Conservation (phyloP, 2,888 invertebrate genomes). For the Oxyscelio sp. region DNA sequence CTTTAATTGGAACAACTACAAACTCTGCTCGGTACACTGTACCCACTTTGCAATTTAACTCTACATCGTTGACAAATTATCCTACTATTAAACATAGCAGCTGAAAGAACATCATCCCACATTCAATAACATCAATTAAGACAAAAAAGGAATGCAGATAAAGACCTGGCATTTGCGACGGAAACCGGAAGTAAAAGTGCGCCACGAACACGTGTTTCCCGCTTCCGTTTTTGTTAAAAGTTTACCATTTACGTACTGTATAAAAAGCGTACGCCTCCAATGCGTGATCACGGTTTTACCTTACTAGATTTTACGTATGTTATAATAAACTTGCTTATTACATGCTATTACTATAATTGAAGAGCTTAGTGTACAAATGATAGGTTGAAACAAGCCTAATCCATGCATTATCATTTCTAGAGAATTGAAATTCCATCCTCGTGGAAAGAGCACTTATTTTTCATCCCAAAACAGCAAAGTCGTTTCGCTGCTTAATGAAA, state of each 20-base stretch:
- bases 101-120: too few relatives aligned
- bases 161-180: too few relatives aligned
- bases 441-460: neutral
- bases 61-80: too few relatives aligned
- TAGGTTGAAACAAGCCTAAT: neutral
- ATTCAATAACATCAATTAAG: too few relatives aligned
- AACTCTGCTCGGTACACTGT: too few relatives aligned
- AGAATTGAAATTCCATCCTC: neutral
- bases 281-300: conserved; percentile 9
- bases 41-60: too few relatives aligned
- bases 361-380: conserved; percentile 3
- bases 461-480: too few relatives aligned
- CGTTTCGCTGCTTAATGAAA: too few relatives aligned
- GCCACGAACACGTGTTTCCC: conserved; percentile 16
- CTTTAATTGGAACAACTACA: too few relatives aligned
- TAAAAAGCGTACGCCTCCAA: conserved; percentile 5
- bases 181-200: conserved; percentile 39
- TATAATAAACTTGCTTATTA: conserved; percentile 8
- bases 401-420: neutral
- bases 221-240: conserved; percentile 33
- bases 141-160: too few relatives aligned
- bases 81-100: too few relatives aligned
- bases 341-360: neutral
- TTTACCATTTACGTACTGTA: conserved; percentile 15
- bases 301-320: conserved; percentile 14